phyloP scores from a whole-genome alignment of 2,888 invertebrate genomes.

The Nesidiocoris tenuis region DNA sequence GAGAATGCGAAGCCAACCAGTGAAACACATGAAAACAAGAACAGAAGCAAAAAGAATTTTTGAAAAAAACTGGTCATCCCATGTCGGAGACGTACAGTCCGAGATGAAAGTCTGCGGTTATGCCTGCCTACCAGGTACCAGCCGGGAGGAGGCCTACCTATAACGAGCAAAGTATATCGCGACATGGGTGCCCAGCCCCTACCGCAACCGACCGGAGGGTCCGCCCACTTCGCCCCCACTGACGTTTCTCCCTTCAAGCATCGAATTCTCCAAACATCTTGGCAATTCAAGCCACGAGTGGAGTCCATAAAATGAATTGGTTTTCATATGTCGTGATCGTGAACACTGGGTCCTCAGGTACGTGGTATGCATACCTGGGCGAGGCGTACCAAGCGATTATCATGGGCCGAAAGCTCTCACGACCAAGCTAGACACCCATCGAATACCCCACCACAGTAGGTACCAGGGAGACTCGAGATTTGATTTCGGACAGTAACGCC shows the following conservation, averaged over 20 bases:
- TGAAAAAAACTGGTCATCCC: background rate
- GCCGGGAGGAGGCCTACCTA: background rate
- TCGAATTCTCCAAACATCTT: background rate
- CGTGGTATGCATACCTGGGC: background rate
- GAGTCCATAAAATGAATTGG: background rate
- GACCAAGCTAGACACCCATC: too few species aligned
- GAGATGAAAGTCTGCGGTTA: background rate
- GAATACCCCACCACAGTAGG: too few species aligned
- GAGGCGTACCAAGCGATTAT: too few species aligned
- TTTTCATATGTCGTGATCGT: background rate
- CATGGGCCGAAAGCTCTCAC: too few species aligned
- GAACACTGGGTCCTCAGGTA: background rate
- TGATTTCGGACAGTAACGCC: too few species aligned
- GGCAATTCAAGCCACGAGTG: background rate
- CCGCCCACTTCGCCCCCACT: background rate
- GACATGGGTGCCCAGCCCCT: background rate
- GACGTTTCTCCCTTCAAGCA: background rate
- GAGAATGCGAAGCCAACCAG: too few species aligned
- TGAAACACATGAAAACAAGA: background rate
- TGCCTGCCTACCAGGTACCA: background rate
- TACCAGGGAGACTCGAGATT: too few species aligned
- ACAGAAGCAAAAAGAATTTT: background rate
- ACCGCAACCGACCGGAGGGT: too few species aligned
- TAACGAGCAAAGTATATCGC: background rate
- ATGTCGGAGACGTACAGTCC: background rate